Base-by-base conservation (phyloP, 2,888 invertebrate species). In the Agrotis exclamationis region DNA sequence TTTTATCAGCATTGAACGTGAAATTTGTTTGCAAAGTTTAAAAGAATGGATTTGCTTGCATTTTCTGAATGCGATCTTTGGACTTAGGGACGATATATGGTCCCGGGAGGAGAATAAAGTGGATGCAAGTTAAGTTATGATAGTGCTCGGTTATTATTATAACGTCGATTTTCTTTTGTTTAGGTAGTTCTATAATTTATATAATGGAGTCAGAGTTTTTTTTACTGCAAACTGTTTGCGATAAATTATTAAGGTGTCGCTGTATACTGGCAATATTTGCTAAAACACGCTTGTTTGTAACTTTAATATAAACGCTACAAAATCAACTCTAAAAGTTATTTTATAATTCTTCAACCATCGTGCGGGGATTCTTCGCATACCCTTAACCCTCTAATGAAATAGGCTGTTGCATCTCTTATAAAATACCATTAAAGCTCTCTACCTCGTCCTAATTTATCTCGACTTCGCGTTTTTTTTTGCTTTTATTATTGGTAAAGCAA, bases 21-120 rank as follows among this genome's bases (percentile, higher is more conserved):
- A 74, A 74, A 70, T 68, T 78, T 70, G 79, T 79, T 79, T 75
- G 57, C 47, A 63, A 75, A 79, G 39, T 75, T 79, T 50, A 60
- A 71, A 62, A 78, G 62, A 58, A 70, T 60, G 70, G 54, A 75
- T 76, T 71, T 79, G 50, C 63, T 62, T 75, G 62, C 70, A 79
- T 75, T 65, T 73, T 79, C 56, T 67, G 63, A 78, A 75, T 68
- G 54, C 65, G 59, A 75, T 71, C 50, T 68, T 75, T 54, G 58
- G 57, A 71, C 66, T 72, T 72, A 39, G 59, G 22, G 16, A 58
- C 60, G 62, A 64, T 70, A 58, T 76, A 76, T 73, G 33, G 56
- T 56, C 54, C 54, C 60, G 6, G 18, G 53, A 44, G 60, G 60
- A 89, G 57, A 76, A 71, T 70, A 71, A 70, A 70, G 50, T 71